phyloP scores from a whole-genome alignment of 2,888 invertebrate genomes.

The Penaeus monodon region DNA sequence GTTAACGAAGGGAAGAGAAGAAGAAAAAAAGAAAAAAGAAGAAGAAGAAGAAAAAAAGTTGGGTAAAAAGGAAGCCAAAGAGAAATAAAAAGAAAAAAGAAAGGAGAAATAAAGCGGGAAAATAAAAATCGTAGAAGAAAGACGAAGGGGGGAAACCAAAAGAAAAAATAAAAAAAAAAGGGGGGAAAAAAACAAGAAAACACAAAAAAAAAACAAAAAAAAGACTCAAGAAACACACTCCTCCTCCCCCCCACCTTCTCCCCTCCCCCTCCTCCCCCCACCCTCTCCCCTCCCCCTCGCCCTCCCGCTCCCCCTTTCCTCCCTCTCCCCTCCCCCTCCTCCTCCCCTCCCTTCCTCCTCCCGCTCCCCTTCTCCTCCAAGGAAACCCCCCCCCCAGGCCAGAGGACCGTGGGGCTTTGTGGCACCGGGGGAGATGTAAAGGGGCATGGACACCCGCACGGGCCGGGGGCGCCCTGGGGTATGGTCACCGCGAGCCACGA shows the following conservation, averaged over 20 bases:
- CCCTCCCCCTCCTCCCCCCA: too few species aligned
- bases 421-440: background rate
- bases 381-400: background rate
- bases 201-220: too few species aligned
- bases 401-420: background rate
- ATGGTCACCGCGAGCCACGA: constrained; percentile 18
- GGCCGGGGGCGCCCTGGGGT: background rate
- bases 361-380: too few species aligned
- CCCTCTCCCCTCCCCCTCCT: too few species aligned
- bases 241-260: too few species aligned
- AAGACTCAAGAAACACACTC: too few species aligned
- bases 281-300: too few species aligned
- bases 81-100: background rate
- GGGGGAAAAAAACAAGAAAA: too few species aligned
- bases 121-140: background rate
- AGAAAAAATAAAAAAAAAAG: too few species aligned
- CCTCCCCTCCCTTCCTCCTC: background rate
- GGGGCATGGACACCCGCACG: background rate
- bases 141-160: background rate
- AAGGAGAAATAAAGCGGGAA: background rate
- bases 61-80: background rate
- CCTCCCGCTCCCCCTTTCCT: too few species aligned
- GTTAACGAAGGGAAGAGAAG: background rate
- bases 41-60: background rate
- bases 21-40: background rate